phyloP scores from a whole-genome alignment of 2,797 vertebrate genomes.

The Botia almorhae region DNA sequence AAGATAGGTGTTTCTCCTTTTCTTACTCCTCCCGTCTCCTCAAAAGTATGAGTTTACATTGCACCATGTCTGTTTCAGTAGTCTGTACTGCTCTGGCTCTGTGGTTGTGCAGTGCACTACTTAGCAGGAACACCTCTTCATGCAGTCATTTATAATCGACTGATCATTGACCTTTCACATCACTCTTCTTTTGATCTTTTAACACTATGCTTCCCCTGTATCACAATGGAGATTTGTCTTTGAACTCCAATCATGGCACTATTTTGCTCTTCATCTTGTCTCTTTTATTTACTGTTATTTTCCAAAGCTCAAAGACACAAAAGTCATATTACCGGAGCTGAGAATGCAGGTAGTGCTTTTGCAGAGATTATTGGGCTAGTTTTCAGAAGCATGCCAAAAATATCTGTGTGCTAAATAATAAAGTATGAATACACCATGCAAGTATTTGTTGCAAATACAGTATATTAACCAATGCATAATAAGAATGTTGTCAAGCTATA shows the following conservation, averaged over 20 bases:
- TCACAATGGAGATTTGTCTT: conserved; percentile 72
- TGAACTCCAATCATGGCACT: conserved; percentile 71
- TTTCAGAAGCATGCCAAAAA: neutral
- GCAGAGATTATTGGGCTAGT: neutral
- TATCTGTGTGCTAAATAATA: neutral
- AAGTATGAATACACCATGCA: too few species aligned
- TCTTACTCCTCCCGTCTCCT: conserved; percentile 10
- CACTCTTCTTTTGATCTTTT: conserved; percentile 75
- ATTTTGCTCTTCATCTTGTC: conserved; percentile 32
- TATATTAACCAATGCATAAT: too few species aligned
- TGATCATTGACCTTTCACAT: conserved; percentile 73
- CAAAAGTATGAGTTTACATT: conserved; percentile 13
- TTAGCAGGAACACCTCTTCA: conserved; percentile 61
- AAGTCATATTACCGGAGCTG: conserved; percentile 5
- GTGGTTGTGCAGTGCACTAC: conserved; percentile 53
- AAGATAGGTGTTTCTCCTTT: neutral
- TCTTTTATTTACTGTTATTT: conserved; percentile 29
- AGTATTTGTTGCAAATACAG: too few species aligned
- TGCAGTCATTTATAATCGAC: conserved; percentile 66
- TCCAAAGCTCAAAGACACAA: conserved; percentile 19
- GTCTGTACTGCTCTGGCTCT: conserved; percentile 33
- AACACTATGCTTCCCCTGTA: conserved; percentile 70
- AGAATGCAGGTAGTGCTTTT: neutral
- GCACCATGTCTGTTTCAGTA: conserved; percentile 29
- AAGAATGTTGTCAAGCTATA: too few species aligned